Evolutionary conservation across 2,888 invertebrate genomes (phyloP).

Genomic region (Campaea margaritaria): DNA sequence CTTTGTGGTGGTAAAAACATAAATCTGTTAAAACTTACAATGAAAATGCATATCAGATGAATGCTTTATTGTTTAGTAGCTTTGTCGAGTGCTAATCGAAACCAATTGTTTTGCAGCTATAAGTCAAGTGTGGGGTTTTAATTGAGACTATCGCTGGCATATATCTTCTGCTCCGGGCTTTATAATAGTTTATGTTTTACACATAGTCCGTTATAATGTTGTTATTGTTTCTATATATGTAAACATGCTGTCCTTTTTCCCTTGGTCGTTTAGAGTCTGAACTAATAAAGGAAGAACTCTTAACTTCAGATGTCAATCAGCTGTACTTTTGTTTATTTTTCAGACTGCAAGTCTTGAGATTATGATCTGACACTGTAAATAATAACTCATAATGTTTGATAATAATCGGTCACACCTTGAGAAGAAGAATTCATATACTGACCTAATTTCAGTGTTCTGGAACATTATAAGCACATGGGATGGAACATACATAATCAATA

Average conservation of each 20-base stretch:
- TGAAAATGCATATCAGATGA: constrained; percentile 46
- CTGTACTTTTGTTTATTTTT: no score
- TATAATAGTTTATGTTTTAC: constrained; percentile 42
- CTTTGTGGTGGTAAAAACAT: constrained; percentile 36
- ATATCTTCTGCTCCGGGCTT: constrained; percentile 63
- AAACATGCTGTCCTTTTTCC: no score
- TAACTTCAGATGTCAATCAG: no score
- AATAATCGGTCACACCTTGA: no score
- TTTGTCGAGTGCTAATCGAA: constrained; percentile 78
- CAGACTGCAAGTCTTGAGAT: no score
- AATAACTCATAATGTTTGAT: no score
- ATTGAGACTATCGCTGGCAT: constrained; percentile 74
- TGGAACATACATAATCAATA: constrained; percentile 35
- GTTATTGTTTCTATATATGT: no score
- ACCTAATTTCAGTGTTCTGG: neutral
- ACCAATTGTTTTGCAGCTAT: constrained; percentile 79
- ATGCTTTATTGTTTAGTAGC: constrained; percentile 75
- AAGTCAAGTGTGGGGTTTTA: constrained; percentile 75
- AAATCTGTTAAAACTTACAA: constrained; percentile 49
- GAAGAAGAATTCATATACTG: neutral
- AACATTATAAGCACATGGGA: neutral
- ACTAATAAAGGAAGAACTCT: no score
- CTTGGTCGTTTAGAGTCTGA: no score
- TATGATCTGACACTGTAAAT: no score
- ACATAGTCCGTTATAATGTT: constrained; percentile 17